Percentiles rank a stretch among this genome's conserved stretches.
phyloP scores from a whole-genome alignment of 2,888 invertebrate genomes.

The Ennomos fuscantarius region DNA sequence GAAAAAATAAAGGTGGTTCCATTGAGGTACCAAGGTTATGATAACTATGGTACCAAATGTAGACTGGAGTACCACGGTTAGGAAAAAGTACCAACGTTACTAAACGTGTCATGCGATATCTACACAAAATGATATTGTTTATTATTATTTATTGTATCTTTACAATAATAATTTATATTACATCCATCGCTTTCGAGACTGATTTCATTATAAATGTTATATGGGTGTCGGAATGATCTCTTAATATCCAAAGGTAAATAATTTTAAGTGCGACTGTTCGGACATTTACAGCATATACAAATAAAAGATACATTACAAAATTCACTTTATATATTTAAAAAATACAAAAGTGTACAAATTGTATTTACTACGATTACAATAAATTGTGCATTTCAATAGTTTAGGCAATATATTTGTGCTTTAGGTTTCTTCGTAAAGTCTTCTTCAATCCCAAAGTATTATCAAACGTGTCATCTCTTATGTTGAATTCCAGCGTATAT shows the following conservation, averaged over 20 bases:
- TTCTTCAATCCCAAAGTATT: constrained; percentile 15
- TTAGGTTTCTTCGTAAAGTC: constrained; percentile 35
- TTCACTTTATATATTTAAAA: constrained; percentile 72
- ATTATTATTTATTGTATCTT: no score
- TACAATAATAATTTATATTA: no score
- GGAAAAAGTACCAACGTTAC: no score
- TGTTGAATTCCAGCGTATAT: not conserved
- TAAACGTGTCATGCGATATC: no score
- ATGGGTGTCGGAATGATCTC: not conserved
- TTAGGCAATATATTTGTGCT: constrained; percentile 58
- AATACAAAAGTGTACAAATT: constrained; percentile 77
- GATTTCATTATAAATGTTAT: not conserved
- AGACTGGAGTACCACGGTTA: no score
- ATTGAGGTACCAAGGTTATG: no score
- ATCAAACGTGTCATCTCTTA: not conserved
- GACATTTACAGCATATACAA: constrained; percentile 17
- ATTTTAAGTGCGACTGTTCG: not conserved
- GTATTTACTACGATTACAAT: constrained; percentile 58
- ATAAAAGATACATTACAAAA: constrained; percentile 50
- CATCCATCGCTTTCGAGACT: not conserved
- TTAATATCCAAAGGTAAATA: constrained; percentile 1
- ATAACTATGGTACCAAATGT: no score
- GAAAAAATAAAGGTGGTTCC: no score
- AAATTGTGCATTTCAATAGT: constrained; percentile 60
- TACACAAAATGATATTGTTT: no score